Evolutionary conservation across 1,140 invertebrate species (phyloP).

Genomic region (Carposina sasakii): DNA sequence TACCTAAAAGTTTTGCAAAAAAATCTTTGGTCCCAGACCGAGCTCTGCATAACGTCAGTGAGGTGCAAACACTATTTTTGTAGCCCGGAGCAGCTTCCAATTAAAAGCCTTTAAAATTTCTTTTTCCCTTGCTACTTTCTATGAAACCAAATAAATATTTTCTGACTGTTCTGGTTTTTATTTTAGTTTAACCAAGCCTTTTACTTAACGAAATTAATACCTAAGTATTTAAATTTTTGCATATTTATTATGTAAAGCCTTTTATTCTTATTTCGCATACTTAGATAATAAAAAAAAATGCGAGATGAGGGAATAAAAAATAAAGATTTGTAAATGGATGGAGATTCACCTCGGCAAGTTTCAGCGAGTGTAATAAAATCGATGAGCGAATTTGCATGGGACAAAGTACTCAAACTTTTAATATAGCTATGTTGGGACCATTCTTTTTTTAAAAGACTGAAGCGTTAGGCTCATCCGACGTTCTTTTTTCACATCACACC

Average conservation of each 20-base stretch:
- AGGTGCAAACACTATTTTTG: conserved; percentile 17
- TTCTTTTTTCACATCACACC: too few species aligned
- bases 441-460: conserved; percentile 11
- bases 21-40: too few species aligned
- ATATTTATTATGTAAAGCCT: too few species aligned
- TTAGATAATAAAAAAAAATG: background rate
- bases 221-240: too few species aligned
- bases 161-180: background rate
- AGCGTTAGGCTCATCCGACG: background rate
- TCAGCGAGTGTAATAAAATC: conserved; percentile 26
- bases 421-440: conserved; percentile 30
- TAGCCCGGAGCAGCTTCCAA: conserved; percentile 14
- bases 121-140: too few species aligned
- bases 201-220: conserved; percentile 4
- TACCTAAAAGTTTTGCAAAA: too few species aligned
- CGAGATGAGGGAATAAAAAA: background rate
- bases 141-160: too few species aligned
- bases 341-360: conserved; percentile 21
- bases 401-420: conserved; percentile 32
- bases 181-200: background rate
- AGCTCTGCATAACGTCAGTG: too few species aligned
- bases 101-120: conserved; percentile 22
- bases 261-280: too few species aligned
- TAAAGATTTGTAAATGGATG: background rate
- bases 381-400: conserved; percentile 35